These are phyloP conservation scores for Stegostoma tigrinum DNA, from an alignment of 2,113 vertebrate species.

Conservation along the genomic window DNA sequence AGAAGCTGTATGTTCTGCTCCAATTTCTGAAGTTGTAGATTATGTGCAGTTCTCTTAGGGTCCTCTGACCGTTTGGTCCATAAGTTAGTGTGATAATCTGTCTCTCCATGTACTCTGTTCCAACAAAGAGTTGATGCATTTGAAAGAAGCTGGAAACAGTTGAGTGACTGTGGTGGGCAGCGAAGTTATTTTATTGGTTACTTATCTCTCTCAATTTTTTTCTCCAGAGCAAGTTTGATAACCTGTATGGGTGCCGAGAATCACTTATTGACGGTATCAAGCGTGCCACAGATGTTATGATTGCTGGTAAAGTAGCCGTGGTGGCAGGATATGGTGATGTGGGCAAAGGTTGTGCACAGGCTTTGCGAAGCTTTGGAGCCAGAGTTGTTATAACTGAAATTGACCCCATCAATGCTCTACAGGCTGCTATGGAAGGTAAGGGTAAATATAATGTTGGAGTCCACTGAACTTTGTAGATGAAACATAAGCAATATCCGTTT, in stretches of 20 bases:
- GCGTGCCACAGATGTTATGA: constrained; percentile 94
- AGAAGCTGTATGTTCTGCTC: background rate
- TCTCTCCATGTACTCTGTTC: background rate
- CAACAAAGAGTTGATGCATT: background rate
- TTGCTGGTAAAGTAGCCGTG: constrained; percentile 90
- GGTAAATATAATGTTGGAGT: background rate
- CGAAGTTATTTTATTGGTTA: background rate
- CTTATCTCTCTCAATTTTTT: background rate
- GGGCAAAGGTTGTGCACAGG: constrained; percentile 93
- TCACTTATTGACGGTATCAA: constrained; percentile 97
- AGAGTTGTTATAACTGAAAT: constrained; percentile 92
- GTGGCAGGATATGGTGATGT: constrained; percentile 94
- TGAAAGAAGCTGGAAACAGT: background rate
- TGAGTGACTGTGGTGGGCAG: too few relatives aligned
- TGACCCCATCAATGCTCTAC: constrained; percentile 91
- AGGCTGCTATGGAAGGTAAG: constrained; percentile 94
- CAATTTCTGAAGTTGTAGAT: background rate
- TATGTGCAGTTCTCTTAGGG: background rate
- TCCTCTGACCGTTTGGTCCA: too few relatives aligned
- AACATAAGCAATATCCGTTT: background rate
- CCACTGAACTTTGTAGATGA: background rate
- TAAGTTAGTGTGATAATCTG: background rate
- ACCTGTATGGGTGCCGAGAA: constrained; percentile 96
- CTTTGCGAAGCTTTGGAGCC: constrained; percentile 80
- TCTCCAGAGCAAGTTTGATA: constrained; percentile 94